Base-by-base conservation (phyloP, 2,797 vertebrate species). In the Gastrophryne carolinensis region DNA sequence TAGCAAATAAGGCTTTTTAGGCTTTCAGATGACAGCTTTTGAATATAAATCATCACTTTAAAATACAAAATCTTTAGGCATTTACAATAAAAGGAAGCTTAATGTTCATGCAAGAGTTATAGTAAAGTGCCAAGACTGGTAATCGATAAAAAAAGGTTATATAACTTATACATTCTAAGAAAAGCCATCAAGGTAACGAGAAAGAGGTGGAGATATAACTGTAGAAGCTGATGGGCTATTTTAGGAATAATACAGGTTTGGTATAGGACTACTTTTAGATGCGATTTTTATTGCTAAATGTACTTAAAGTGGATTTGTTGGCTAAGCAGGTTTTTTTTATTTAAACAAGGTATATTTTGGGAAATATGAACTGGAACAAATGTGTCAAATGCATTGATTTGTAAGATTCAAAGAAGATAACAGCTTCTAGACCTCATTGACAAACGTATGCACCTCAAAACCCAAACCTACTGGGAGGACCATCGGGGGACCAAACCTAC, bases 11-110 rank as follows among this genome's bases (percentile, higher is more conserved):
- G 75, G 68, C 61, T 60, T 56, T 66, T 78, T 78, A 52, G 44
- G 61, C 68, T 72, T 81, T 83, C 73, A 81, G 61, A 83, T 58
- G 69, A 80, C 49, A 73, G 63, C 57, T 27, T 65, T 65, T 27
- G 79, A 79, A 83, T 80, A 83, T 47, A 74, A 80, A 86, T 61
- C 57, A 80, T 44, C 53, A 81, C 56, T 65, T 65, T 65, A 0
- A 69, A 34, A 63, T 72, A 67, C 72, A 52, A 50, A n/a, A 41
- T 70, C 71, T 79, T 52, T 79, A 23, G 60, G 49, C 21, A 72
- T 80, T 70, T 79, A 67, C 72, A 79, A 77, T 64, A 37, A 23
- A 81, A 23, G 44, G 50, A 79, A 19, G 32, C 24, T 61, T 65
- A 72, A 52, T 66, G 75, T 66, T 65, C 61, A 65, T 66, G 61